Conservation (phyloP, 2,888 invertebrate species). For the Artemia sp. region DNA sequence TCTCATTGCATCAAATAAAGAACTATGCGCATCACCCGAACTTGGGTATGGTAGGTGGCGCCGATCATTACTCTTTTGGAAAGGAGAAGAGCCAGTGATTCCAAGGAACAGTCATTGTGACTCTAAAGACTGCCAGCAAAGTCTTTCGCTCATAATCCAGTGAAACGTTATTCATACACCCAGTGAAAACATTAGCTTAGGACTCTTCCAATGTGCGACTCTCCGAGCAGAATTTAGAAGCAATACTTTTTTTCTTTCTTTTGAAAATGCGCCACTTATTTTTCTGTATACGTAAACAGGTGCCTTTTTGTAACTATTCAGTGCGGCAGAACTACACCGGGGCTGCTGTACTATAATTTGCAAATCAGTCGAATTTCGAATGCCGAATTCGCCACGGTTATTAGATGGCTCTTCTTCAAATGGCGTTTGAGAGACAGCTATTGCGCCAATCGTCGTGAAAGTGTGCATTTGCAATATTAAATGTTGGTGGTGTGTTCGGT, state of each 20-base stretch:
- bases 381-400: no score
- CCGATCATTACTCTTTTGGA: constrained; percentile 46
- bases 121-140: constrained; percentile 12
- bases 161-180: not conserved
- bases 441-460: no score
- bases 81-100: constrained; percentile 29
- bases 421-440: no score
- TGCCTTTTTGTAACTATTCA: not conserved
- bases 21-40: constrained; percentile 80
- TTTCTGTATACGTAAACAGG: constrained; percentile 15
- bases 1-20: constrained; percentile 86
- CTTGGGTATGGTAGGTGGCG: constrained; percentile 26
- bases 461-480: no score
- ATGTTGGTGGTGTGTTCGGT: no score
- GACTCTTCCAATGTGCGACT: no score
- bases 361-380: constrained; percentile 3
- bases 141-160: constrained; percentile 15
- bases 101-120: constrained; percentile 7
- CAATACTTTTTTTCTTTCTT: not conserved
- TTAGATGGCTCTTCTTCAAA: no score
- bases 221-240: no score
- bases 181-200: not conserved
- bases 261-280: constrained; percentile 8
- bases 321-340: constrained; percentile 8
- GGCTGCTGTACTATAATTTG: not conserved